Percentiles rank a stretch among this genome's conserved stretches.
Conservation (phyloP, 2,113 vertebrate genomes). For the Notarius lentiginosus region DNA sequence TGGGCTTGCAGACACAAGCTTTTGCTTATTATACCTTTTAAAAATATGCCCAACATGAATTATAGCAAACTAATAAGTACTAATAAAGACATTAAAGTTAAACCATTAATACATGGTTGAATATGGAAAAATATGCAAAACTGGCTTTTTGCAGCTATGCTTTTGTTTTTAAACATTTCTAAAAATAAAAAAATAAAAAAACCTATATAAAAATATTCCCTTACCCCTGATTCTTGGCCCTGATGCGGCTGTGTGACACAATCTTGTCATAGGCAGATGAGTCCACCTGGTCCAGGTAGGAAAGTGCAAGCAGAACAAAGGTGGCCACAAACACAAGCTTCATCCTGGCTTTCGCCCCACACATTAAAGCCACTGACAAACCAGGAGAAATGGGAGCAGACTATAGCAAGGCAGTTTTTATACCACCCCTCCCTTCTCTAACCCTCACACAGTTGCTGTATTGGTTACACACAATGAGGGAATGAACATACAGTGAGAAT, state of each 20-base stretch:
- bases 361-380: slow-evolving; percentile 62
- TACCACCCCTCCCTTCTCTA: slow-evolving; percentile 73
- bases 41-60: neutral
- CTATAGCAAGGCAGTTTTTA: slow-evolving; percentile 80
- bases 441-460: slow-evolving; percentile 54
- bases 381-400: slow-evolving; percentile 68
- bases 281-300: slow-evolving; percentile 72
- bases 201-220: slow-evolving; percentile 51
- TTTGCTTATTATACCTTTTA: neutral
- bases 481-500: slow-evolving; percentile 42
- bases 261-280: slow-evolving; percentile 94
- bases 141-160: neutral
- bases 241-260: slow-evolving; percentile 90
- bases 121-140: neutral
- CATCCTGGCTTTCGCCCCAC: slow-evolving; percentile 77
- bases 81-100: slow-evolving; percentile 1
- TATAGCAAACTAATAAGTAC: no score
- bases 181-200: neutral
- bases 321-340: slow-evolving; percentile 69
- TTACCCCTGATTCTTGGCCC: slow-evolving; percentile 93
- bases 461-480: slow-evolving; percentile 50
- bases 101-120: neutral
- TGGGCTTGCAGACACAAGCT: neutral
- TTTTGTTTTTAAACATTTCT: neutral
- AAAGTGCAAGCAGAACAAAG: slow-evolving; percentile 72